A percentile compares a stretch with the other conserved stretches of the same genome.
phyloP scores from a whole-genome alignment of 37 sponge, comb jelly and placozoan species.

The Diacarnus erythraeanus region DNA sequence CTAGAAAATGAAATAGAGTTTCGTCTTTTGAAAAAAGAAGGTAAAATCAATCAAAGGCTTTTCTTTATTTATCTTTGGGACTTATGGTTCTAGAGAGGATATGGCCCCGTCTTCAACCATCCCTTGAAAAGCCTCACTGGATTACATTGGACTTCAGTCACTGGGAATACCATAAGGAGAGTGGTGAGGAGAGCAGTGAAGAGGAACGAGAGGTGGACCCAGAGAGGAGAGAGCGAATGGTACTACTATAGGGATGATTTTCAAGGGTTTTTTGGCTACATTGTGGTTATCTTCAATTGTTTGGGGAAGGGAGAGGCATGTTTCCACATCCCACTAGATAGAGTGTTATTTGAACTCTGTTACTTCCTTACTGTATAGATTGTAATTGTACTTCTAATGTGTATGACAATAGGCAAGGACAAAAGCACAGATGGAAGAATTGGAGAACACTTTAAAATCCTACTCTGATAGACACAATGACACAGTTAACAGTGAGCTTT shows the following conservation, averaged over 20 bases:
- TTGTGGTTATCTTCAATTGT: too few species aligned
- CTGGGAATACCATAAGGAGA: conserved; percentile 47
- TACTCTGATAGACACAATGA: not conserved
- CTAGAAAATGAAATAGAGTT: conserved; percentile 78
- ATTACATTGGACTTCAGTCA: conserved; percentile 78
- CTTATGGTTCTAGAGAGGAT: conserved; percentile 11
- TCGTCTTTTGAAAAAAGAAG: conserved; percentile 65
- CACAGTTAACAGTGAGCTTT: not conserved
- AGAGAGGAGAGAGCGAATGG: conserved; percentile 7
- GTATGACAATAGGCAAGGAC: conserved; percentile 18
- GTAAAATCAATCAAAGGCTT: conserved; percentile 42
- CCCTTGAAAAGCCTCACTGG: conserved; percentile 77
- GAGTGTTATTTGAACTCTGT: not conserved
- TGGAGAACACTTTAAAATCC: conserved; percentile 3
- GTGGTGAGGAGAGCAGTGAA: conserved; percentile 37
- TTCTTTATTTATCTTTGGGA: conserved; percentile 12
- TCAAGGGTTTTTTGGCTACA: too few species aligned
- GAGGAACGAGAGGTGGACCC: conserved; percentile 3
- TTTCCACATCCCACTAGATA: not conserved
- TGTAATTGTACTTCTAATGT: too few species aligned
- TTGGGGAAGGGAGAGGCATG: too few species aligned
- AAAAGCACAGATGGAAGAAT: conserved; percentile 17
- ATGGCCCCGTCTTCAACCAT: conserved; percentile 74
- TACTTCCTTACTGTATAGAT: too few species aligned
- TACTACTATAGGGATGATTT: not conserved